Evolutionary conservation across 1,140 invertebrate genomes (phyloP).

Genomic region (Calosoma granatense): DNA sequence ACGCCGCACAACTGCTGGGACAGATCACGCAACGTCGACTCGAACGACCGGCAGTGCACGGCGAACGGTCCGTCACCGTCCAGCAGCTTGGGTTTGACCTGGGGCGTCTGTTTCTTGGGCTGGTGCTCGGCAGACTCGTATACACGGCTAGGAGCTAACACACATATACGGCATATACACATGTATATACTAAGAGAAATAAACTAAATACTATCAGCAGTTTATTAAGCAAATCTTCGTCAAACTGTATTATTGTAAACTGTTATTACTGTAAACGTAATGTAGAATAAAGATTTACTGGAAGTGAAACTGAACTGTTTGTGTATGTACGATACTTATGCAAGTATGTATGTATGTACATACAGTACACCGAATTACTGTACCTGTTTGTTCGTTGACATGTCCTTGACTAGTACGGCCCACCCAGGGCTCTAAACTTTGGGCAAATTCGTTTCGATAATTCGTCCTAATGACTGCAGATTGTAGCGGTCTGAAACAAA

Average conservation of each 20-base stretch:
- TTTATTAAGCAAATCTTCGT: no score
- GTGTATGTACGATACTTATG: no score
- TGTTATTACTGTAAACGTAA: no score
- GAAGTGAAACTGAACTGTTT: no score
- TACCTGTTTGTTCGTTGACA: neutral
- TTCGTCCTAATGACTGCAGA: slow-evolving; percentile 50
- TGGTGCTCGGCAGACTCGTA: slow-evolving; percentile 32
- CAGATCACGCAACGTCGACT: slow-evolving; percentile 48
- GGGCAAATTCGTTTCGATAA: slow-evolving; percentile 52
- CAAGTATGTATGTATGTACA: no score
- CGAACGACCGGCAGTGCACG: slow-evolving; percentile 54
- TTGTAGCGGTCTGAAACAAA: slow-evolving; percentile 38
- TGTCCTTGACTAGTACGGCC: slow-evolving; percentile 25
- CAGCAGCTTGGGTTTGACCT: slow-evolving; percentile 37
- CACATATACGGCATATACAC: neutral
- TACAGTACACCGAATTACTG: no score
- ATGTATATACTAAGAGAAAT: no score
- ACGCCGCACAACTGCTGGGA: slow-evolving; percentile 51
- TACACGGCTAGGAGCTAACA: slow-evolving; percentile 21
- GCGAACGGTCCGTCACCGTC: slow-evolving; percentile 50
- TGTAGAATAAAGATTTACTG: no score
- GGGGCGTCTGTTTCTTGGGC: slow-evolving; percentile 38
- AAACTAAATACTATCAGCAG: no score
- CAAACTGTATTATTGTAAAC: no score
- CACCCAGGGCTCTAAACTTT: slow-evolving; percentile 51